These are phyloP conservation scores for Leptinotarsa tumamoca DNA, from an alignment of 2,888 invertebrate genomes.

Conservation along the genomic window DNA sequence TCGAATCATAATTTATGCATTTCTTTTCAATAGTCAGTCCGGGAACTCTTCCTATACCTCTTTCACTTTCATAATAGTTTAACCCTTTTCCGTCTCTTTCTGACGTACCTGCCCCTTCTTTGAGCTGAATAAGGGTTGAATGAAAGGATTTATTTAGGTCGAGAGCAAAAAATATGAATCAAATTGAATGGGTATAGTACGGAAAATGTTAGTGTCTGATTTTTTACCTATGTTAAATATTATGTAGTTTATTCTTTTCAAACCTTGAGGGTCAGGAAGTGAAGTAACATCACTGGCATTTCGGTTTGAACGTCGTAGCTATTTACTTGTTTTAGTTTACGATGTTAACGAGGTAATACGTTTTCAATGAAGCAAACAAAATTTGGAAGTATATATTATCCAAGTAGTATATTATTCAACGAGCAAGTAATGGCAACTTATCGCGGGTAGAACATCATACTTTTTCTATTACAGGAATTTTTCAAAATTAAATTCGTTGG, in stretches of 20 bases:
- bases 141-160: slow-evolving; percentile 45
- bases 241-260: neutral
- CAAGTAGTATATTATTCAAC: no score
- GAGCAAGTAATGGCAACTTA: no score
- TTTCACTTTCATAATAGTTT: slow-evolving; percentile 54
- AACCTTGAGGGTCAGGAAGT: slow-evolving; percentile 1
- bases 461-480: no score
- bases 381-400: no score
- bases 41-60: slow-evolving; percentile 62
- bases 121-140: slow-evolving; percentile 44
- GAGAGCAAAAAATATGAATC: slow-evolving; percentile 45
- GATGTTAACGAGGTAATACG: no score
- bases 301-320: neutral
- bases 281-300: neutral
- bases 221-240: slow-evolving; percentile 3
- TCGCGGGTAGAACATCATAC: no score
- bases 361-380: no score
- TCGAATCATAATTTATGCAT: slow-evolving; percentile 61
- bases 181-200: slow-evolving; percentile 34
- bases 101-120: slow-evolving; percentile 51
- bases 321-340: neutral
- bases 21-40: slow-evolving; percentile 59
- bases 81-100: slow-evolving; percentile 49
- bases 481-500: no score
- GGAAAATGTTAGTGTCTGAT: slow-evolving; percentile 9